Evolutionary conservation across 2,113 vertebrate species (phyloP), one percentile per base, ranked within the genome.

Genomic region (Polypterus bichir): DNA sequence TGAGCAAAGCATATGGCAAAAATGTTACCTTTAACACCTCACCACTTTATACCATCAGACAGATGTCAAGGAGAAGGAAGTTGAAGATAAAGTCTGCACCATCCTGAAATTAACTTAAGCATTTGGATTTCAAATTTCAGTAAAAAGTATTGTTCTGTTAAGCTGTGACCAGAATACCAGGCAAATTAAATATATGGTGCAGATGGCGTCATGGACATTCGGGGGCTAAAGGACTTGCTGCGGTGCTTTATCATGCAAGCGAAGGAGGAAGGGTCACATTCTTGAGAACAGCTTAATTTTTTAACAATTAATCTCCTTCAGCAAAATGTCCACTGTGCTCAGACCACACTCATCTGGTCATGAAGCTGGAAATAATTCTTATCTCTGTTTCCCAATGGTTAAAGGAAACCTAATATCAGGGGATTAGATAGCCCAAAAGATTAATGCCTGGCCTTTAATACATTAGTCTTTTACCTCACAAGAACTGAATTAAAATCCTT

Each of bases 231-330:
- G 70, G 62, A 65, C 65, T 59, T 57, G 27, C 9, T 48, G 56
- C 45, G 52, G 65, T 65, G 60, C 72, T 79, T 77, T 69, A 71
- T 66, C 61, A 77, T 68, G 66, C 64, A 11, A 62, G 74, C 70
- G 46, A 65, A 68, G 54, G 57, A 66, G 77, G 79, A 54, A 6
- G 64, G 80, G 79, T 81, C 73, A 47, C 60, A 10, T 75, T 72
- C 74, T 76, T 72, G 60, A 75, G 77, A 82, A 76, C 71, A 72
- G 78, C 79, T 81, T 81, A 73, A 80, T 74, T 66, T 83, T 77
- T 77, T 63, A 83, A 79, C 78, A 81, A 81, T 83, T 82, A 83
- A 84, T 85, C 77, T 80, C 72, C 66, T 73, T 73, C 71, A 68
- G 66, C 63, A 49, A 66, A 62, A 53, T 59, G 57, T 65, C 55